Conservation (phyloP, 1,140 invertebrate species). For the Dendrolimus kikuchii region DNA sequence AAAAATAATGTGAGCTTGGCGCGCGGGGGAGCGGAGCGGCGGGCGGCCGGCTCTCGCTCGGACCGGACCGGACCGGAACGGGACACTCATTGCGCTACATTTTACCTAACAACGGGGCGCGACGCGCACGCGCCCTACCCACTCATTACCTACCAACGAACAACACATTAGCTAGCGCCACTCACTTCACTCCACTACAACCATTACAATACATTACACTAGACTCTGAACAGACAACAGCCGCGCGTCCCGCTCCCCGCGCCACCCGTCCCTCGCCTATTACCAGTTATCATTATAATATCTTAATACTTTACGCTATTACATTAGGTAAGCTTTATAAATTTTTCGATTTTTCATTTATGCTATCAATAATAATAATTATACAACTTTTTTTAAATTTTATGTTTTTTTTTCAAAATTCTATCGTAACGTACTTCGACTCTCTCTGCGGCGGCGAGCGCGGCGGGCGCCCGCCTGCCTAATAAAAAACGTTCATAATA, state of each 20-base stretch:
- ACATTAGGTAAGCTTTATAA: conserved; percentile 72
- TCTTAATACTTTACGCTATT: conserved; percentile 71
- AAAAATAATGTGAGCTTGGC: conserved; percentile 66
- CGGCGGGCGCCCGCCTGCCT: conserved; percentile 44
- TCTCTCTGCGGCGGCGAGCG: conserved; percentile 59
- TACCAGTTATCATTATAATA: conserved; percentile 55
- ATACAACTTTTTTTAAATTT: conserved; percentile 72
- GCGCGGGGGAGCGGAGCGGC: conserved; percentile 39
- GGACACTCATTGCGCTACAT: conserved; percentile 11
- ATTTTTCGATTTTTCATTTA: conserved; percentile 70
- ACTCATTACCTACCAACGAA: conserved; percentile 3
- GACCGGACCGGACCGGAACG: conserved; percentile 16
- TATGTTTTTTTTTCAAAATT: conserved; percentile 70
- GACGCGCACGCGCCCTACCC: background rate
- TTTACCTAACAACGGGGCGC: too few species aligned
- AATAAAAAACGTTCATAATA: conserved; percentile 72
- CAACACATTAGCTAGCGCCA: conserved; percentile 32
- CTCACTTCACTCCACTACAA: conserved; percentile 13
- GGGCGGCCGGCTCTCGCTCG: conserved; percentile 9
- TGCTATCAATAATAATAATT: conserved; percentile 70
- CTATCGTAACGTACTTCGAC: conserved; percentile 67
- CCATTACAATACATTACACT: conserved; percentile 25
- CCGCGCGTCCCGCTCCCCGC: conserved; percentile 41
- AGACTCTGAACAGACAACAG: conserved; percentile 27
- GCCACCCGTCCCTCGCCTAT: conserved; percentile 50